phyloP scores from a whole-genome alignment of 2,113 vertebrate genomes.

The Pterophyllum scalare region DNA sequence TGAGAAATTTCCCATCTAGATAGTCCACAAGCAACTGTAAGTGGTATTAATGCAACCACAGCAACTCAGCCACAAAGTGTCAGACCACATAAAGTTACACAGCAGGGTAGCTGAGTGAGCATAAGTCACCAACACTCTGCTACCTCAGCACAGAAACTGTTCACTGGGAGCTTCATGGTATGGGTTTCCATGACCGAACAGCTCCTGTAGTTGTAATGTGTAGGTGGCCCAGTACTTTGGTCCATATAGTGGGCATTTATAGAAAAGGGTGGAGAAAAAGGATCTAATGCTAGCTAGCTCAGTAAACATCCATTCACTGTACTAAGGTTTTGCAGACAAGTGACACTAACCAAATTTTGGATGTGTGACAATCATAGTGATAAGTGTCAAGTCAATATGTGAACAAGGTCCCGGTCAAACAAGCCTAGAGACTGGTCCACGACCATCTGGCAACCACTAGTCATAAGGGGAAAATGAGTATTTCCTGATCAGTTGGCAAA shows the following conservation, averaged over 20 bases:
- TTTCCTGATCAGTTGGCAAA: too few species aligned
- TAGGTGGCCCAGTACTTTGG: too few species aligned
- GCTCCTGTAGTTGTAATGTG: not conserved
- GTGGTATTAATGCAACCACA: not conserved
- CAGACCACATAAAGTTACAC: not conserved
- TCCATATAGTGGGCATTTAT: not conserved
- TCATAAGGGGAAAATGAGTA: too few species aligned
- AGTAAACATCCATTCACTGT: not conserved
- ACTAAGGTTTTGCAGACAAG: not conserved
- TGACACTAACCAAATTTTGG: not conserved
- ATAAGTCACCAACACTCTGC: too few species aligned
- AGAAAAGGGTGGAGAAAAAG: not conserved
- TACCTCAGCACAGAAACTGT: not conserved
- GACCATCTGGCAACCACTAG: not conserved
- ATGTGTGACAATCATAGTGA: not conserved
- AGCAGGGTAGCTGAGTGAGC: not conserved
- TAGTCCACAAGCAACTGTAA: not conserved
- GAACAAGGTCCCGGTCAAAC: not conserved
- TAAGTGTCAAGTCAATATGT: not conserved
- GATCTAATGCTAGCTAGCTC: not conserved
- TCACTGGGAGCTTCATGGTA: not conserved
- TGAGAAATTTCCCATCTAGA: not conserved
- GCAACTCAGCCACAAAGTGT: not conserved
- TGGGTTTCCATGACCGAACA: not conserved
- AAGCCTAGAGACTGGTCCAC: not conserved